These are phyloP conservation scores for Mastacembelus armatus DNA, from an alignment of 2,797 vertebrate species.

Conservation along the genomic window DNA sequence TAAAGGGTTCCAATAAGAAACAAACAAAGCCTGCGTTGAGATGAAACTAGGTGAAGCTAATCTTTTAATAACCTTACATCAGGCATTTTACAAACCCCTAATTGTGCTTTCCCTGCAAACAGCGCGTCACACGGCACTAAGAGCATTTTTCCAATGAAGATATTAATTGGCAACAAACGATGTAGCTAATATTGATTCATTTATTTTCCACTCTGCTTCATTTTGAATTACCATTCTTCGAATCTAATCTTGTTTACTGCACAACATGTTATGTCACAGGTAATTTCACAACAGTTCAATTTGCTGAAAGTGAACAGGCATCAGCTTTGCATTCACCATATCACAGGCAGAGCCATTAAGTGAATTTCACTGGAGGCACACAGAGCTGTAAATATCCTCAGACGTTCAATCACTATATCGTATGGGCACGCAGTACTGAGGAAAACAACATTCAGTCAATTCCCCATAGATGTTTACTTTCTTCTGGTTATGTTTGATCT, in stretches of 20 bases:
- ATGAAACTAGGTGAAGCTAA: slow-evolving; percentile 81
- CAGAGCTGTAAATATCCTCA: slow-evolving; percentile 26
- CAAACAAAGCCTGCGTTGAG: slow-evolving; percentile 77
- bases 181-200: slow-evolving; percentile 33
- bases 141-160: slow-evolving; percentile 54
- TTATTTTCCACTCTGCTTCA: slow-evolving; percentile 34
- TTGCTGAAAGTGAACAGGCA: slow-evolving; percentile 29
- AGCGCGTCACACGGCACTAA: slow-evolving; percentile 51
- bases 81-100: slow-evolving; percentile 64
- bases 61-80: slow-evolving; percentile 84
- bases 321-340: background rate
- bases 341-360: slow-evolving; percentile 15
- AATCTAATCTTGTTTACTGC: slow-evolving; percentile 51
- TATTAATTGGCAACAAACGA: slow-evolving; percentile 58
- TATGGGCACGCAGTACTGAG: slow-evolving; percentile 6
- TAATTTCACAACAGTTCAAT: slow-evolving; percentile 55
- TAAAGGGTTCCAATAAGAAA: slow-evolving; percentile 74
- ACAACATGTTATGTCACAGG: slow-evolving; percentile 46
- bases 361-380: slow-evolving; percentile 15
- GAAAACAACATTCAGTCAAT: slow-evolving; percentile 17
- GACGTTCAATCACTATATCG: slow-evolving; percentile 36
- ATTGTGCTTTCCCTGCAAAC: slow-evolving; percentile 57
- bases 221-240: slow-evolving; percentile 34
- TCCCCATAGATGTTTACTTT: slow-evolving; percentile 50
- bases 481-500: slow-evolving; percentile 57